Evolutionary conservation across 2,113 vertebrate genomes (phyloP).

Genomic region (Chionis minor): DNA sequence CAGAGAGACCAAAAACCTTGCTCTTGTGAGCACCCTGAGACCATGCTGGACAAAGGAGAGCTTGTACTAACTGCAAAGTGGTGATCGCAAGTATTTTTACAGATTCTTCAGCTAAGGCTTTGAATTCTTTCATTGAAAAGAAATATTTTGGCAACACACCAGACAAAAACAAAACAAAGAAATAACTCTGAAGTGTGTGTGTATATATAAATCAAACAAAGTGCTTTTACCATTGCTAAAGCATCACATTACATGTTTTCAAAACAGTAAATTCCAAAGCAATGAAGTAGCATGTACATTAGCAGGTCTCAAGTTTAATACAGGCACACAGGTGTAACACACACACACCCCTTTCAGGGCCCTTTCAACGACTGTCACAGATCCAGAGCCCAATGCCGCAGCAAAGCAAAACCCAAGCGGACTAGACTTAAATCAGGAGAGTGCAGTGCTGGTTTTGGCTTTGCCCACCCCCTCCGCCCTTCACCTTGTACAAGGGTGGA

Average conservation of each 20-base stretch:
- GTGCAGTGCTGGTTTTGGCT: neutral
- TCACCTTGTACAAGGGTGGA: too few relatives aligned
- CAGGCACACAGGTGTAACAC: neutral
- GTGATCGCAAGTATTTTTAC: neutral
- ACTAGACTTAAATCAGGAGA: neutral
- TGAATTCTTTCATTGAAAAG: neutral
- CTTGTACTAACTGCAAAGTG: neutral
- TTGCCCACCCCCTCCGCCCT: too few relatives aligned
- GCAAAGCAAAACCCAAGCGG: rapidly evolving
- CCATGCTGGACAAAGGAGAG: rapidly evolving
- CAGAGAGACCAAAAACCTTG: neutral
- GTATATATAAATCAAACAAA: neutral
- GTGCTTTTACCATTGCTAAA: neutral
- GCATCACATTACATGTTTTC: neutral
- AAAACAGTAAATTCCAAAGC: neutral
- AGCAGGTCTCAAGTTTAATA: neutral
- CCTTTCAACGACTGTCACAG: neutral
- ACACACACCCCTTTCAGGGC: neutral
- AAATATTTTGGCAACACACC: neutral
- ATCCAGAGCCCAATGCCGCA: neutral
- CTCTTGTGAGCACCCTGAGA: neutral
- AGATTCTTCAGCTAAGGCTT: neutral
- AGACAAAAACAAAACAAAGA: neutral
- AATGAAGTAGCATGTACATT: rapidly evolving
- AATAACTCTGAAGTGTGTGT: neutral